Evolutionary conservation across 2,888 invertebrate genomes (phyloP).

Genomic region (Oscheius myriophilus): DNA sequence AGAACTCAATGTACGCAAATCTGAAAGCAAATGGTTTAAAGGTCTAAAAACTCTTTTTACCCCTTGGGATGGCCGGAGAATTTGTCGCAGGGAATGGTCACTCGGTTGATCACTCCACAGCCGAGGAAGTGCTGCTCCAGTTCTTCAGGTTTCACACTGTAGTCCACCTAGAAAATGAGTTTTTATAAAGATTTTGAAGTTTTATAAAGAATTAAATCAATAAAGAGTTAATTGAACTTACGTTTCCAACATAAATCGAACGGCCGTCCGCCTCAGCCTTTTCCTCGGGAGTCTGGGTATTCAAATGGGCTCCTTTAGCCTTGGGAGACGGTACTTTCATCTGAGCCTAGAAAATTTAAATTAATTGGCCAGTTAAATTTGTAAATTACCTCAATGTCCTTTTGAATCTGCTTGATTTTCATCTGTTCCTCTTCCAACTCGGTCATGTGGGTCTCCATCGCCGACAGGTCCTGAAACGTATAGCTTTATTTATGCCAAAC

Average conservation of each 20-base stretch:
- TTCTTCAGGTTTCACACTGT: constrained; percentile 98
- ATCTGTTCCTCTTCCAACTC: constrained; percentile 99
- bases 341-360: constrained; percentile 29
- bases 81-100: constrained; percentile 98
- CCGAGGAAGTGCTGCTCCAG: constrained; percentile 98
- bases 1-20: constrained; percentile 98
- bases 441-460: constrained; percentile 92
- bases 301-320: constrained; percentile 42
- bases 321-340: constrained; percentile 50
- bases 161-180: constrained; percentile 79
- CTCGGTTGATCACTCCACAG: constrained; percentile 97
- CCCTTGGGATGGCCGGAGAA: constrained; percentile 99
- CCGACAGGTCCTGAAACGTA: constrained; percentile 82
- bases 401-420: constrained; percentile 95
- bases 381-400: constrained; percentile 90
- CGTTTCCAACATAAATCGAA: constrained; percentile 83
- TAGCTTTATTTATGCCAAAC: too few relatives aligned
- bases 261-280: constrained; percentile 96
- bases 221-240: constrained; percentile 52
- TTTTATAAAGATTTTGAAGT: neutral
- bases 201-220: too few relatives aligned
- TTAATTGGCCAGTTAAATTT: neutral
- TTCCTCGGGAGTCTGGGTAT: constrained; percentile 86
- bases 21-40: constrained; percentile 66
- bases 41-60: constrained; percentile 61